Evolutionary conservation across 1,140 invertebrate species (phyloP), one percentile per base, ranked within the genome.

Genomic region (Agrypnia vestita): DNA sequence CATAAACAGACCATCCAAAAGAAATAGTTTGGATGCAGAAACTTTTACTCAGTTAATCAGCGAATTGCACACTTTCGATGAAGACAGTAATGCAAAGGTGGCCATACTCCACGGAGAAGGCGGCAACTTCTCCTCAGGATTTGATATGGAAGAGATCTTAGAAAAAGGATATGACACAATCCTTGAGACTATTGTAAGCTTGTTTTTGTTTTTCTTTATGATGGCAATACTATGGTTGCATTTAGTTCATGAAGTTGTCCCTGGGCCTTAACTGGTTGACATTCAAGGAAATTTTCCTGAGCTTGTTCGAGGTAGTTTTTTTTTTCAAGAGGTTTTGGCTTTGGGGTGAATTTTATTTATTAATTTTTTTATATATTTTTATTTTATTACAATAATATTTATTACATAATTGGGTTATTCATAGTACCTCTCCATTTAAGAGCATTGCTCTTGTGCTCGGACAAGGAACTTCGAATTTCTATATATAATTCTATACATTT

Each of bases 61-160:
- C 69, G 95, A 96, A 0, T 92, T 98, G 56, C 88, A 93, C 81
- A 88, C 90, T 47, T 97, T 98, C 89, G 96, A 98, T 83, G 91
- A 93, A 75, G 95, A 97, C 85, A 84, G 92, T 0, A 86, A 90
- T 0, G 90, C 93, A 4, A 87, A 90, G 80, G 93, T 95, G 10
- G 94, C 94, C 15, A 92, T 98, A 11, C 89, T 98, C 4, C 93
- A 97, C 89, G 97, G 97, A 35, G 92, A 94, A 85, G 96, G 96
- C 56, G 97, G 97, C 6, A 95, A 94, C 82, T 98, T 98, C 87
- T 98, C 96, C 88, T 93, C 96, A 47, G 97, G 97, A 7, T 96
- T 94, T 86, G 97, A 98, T 88, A 92, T 95, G 62, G 89, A 94
- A 77, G 93, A 95, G 85, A 88, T 95, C 78, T 87, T 87, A 11